These are phyloP conservation scores for Myotis myotis DNA, from an alignment of 2,797 vertebrate genomes.

Conservation along the genomic window DNA sequence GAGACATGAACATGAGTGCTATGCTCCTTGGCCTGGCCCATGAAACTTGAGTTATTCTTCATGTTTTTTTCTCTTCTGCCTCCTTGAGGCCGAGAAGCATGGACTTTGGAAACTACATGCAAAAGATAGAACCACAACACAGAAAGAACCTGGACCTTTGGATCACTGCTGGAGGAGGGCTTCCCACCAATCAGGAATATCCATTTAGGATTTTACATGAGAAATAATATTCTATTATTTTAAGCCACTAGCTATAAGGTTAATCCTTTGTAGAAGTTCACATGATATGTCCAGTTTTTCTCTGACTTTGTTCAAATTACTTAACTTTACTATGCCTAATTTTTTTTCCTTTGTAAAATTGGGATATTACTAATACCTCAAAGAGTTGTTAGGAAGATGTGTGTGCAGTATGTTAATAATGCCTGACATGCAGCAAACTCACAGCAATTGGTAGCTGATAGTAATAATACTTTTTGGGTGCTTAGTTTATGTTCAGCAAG, in stretches of 20 bases:
- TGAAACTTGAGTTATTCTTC: background rate
- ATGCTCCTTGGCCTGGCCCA: background rate
- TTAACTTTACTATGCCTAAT: background rate
- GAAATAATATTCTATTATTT: background rate
- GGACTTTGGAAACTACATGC: background rate
- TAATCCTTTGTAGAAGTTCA: background rate
- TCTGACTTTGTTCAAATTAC: background rate
- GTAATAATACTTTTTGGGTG: background rate
- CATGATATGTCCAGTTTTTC: background rate
- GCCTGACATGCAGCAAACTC: background rate
- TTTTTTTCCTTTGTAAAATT: conserved; percentile 32
- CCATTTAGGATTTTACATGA: background rate
- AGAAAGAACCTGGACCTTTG: background rate
- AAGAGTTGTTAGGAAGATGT: background rate
- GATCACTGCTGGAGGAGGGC: background rate
- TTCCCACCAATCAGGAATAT: background rate
- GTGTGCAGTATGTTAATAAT: background rate
- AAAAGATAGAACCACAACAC: background rate
- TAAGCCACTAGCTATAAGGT: background rate
- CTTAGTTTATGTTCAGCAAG: background rate
- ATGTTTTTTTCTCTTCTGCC: background rate
- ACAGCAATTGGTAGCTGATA: background rate
- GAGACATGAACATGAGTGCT: background rate
- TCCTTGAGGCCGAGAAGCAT: background rate
- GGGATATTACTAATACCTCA: background rate